Evolutionary conservation across 2,888 invertebrate genomes (phyloP).

Genomic region (Seira musarum): DNA sequence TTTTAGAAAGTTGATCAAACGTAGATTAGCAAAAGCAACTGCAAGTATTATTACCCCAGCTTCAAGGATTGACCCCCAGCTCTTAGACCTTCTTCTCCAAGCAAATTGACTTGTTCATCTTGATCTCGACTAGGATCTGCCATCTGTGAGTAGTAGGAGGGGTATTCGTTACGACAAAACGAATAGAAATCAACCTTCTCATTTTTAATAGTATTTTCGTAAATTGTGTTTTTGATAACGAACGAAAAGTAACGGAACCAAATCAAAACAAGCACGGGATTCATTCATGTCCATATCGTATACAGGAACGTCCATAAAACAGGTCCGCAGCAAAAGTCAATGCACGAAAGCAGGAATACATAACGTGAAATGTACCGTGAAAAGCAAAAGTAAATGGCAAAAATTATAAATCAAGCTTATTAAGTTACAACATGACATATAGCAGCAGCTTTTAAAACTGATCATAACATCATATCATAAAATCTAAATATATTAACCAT

Average conservation of each 20-base stretch:
- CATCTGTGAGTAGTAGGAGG: conserved; percentile 84
- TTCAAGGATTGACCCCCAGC: conserved; percentile 97
- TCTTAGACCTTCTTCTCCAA: conserved; percentile 96
- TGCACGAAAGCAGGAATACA: conserved; percentile 51
- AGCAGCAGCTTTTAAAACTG: too few species aligned
- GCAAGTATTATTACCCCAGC: conserved; percentile 90
- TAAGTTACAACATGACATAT: neutral
- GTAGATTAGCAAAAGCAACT: conserved; percentile 29
- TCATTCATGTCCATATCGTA: conserved; percentile 10
- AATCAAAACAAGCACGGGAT: conserved; percentile 34
- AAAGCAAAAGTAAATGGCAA: conserved; percentile 51
- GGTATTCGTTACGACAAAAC: conserved; percentile 72
- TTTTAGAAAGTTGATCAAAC: neutral
- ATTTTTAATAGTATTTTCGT: conserved; percentile 10
- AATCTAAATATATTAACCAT: too few species aligned
- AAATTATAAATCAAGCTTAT: conserved; percentile 27
- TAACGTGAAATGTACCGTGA: conserved; percentile 28
- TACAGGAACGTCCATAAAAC: conserved; percentile 30
- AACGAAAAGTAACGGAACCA: conserved; percentile 42
- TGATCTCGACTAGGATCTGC: conserved; percentile 97
- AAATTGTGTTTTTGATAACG: too few species aligned
- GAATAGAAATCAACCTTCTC: conserved; percentile 45
- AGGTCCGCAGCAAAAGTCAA: conserved; percentile 33
- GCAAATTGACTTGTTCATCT: conserved; percentile 91
- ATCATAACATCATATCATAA: too few species aligned